Conservation (phyloP, 2,888 invertebrate genomes). For the Amphimallon solstitiale region DNA sequence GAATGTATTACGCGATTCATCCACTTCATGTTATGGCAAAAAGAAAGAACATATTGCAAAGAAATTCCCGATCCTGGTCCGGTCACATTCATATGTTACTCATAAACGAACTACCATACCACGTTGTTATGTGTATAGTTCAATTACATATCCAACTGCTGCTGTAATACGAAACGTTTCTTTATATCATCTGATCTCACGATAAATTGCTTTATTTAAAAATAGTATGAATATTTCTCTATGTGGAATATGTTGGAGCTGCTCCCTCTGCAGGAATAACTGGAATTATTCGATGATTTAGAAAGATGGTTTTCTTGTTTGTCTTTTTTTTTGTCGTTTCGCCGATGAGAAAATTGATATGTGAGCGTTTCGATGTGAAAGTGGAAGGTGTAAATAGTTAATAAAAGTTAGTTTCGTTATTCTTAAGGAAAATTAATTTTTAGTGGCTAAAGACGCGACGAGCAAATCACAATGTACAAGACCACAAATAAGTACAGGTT, state of each 20-base stretch:
- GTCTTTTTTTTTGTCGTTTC: no score
- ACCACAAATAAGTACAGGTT: no score
- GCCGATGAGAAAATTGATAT: constrained; percentile 23
- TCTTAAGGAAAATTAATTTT: no score
- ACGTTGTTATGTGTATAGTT: no score
- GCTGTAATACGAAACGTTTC: constrained; percentile 14
- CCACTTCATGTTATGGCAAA: background rate
- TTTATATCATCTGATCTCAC: constrained; percentile 32
- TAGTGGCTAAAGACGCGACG: no score
- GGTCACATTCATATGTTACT: background rate
- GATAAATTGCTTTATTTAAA: constrained; percentile 39
- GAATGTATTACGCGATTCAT: constrained; percentile 23
- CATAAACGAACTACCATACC: no score
- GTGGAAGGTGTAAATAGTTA: background rate
- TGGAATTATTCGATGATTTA: constrained; percentile 31
- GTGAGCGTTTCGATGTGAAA: background rate
- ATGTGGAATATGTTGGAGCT: constrained; percentile 3
- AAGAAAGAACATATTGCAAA: background rate
- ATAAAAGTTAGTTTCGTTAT: no score
- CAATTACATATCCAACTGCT: constrained; percentile 5
- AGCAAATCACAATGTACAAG: no score
- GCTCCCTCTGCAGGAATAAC: constrained; percentile 31
- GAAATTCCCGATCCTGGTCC: constrained; percentile 5
- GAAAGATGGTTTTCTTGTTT: background rate
- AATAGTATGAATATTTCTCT: constrained; percentile 30